phyloP scores from a whole-genome alignment of 1,140 invertebrate species.

The Anadara kagoshimensis region DNA sequence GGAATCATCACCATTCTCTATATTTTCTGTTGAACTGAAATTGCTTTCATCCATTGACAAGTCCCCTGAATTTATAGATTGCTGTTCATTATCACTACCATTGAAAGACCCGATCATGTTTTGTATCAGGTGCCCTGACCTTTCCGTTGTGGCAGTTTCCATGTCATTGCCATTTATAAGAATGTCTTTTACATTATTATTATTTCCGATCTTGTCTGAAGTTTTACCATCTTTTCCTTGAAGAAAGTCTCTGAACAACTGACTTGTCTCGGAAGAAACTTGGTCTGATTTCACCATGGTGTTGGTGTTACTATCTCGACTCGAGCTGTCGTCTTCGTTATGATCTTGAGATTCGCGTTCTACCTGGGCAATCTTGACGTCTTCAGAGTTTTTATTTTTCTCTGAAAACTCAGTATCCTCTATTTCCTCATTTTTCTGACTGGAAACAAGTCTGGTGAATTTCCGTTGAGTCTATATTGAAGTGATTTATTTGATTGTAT shows the following conservation, averaged over 20 bases:
- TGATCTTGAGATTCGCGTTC: neutral
- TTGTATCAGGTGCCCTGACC: constrained; percentile 81
- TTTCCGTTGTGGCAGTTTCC: too few species aligned
- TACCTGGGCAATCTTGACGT: neutral
- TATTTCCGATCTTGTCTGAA: constrained; percentile 39
- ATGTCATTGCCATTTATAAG: constrained; percentile 64
- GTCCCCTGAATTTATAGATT: constrained; percentile 41
- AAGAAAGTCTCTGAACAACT: constrained; percentile 74
- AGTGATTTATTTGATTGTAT: constrained; percentile 15
- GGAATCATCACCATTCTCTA: constrained; percentile 54
- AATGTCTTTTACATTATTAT: constrained; percentile 45
- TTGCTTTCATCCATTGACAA: constrained; percentile 47
- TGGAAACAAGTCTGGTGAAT: neutral
- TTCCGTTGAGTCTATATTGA: constrained; percentile 7
- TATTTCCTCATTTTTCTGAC: constrained; percentile 18
- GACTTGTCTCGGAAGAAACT: constrained; percentile 65
- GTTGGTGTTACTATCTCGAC: neutral
- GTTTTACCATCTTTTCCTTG: constrained; percentile 69
- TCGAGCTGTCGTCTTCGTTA: neutral
- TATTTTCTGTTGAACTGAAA: constrained; percentile 45
- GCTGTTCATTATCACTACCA: constrained; percentile 48
- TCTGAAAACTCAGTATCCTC: neutral
- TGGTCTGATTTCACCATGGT: constrained; percentile 51
- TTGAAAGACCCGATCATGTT: constrained; percentile 73
- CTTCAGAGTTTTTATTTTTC: constrained; percentile 15